Evolutionary conservation across 2,113 vertebrate genomes (phyloP).

Genomic region (Corvus hawaiiensis): DNA sequence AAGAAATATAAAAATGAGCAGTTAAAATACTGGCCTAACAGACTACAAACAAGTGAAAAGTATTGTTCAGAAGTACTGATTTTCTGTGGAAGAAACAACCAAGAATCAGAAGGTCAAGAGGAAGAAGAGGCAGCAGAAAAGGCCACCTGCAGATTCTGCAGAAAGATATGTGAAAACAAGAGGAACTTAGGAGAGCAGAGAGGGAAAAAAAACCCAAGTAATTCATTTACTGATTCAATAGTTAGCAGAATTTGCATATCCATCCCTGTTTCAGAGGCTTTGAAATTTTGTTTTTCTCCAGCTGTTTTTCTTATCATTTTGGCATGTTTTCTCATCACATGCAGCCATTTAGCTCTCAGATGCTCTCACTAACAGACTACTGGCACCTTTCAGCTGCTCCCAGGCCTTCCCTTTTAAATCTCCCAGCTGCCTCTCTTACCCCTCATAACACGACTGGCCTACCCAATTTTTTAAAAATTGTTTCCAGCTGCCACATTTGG

Average conservation of each 20-base stretch:
- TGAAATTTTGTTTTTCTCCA: constrained; percentile 31
- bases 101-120: neutral
- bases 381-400: constrained; percentile 64
- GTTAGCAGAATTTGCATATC: constrained; percentile 16
- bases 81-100: neutral
- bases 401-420: constrained; percentile 34
- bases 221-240: neutral
- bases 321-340: constrained; percentile 41
- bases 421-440: constrained; percentile 69
- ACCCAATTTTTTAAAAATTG: neutral
- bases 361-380: neutral
- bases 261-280: neutral
- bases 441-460: neutral
- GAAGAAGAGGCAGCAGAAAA: neutral
- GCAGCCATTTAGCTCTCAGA: constrained; percentile 30
- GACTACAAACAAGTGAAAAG: neutral
- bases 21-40: neutral
- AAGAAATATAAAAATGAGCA: neutral
- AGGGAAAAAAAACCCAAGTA: neutral
- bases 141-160: neutral
- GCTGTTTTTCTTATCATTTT: constrained; percentile 58
- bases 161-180: neutral
- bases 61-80: neutral
- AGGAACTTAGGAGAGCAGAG: neutral
- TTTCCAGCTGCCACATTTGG: constrained; percentile 69